phyloP scores from a whole-genome alignment of 2,888 invertebrate genomes.

The Abrostola tripartita region DNA sequence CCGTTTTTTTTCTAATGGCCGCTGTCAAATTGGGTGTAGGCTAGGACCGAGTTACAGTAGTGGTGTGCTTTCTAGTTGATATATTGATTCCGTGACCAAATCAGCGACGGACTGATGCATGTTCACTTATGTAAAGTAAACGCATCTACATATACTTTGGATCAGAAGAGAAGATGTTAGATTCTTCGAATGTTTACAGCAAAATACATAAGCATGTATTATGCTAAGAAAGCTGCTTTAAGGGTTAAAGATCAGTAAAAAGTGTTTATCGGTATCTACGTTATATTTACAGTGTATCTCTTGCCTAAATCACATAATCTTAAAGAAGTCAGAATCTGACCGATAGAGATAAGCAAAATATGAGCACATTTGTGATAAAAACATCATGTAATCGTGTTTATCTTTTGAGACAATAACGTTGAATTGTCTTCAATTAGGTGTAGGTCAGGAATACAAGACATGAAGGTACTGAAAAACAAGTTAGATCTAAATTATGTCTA shows the following conservation, averaged over 20 bases:
- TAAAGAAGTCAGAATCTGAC: constrained; percentile 29
- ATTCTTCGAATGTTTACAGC: not conserved
- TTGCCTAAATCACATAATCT: constrained; percentile 24
- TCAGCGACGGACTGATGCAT: constrained; percentile 22
- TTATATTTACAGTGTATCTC: constrained; percentile 20
- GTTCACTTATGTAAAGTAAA: constrained; percentile 32
- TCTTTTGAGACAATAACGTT: not conserved
- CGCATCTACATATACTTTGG: constrained; percentile 8
- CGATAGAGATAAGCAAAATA: constrained; percentile 27
- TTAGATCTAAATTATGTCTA: too few relatives aligned
- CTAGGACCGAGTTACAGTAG: constrained; percentile 46
- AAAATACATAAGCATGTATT: not conserved
- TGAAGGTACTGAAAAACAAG: too few relatives aligned
- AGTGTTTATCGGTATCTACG: not conserved
- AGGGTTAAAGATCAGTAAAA: not conserved
- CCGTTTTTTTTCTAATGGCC: constrained; percentile 64
- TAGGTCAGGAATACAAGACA: too few relatives aligned
- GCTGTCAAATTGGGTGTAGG: constrained; percentile 60
- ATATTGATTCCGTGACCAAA: constrained; percentile 51
- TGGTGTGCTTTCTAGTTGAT: constrained; percentile 39
- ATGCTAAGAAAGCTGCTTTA: not conserved
- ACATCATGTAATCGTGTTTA: not conserved
- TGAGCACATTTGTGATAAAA: not conserved
- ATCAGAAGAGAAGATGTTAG: not conserved
- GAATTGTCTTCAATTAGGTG: not conserved